Conservation (phyloP, 2,888 invertebrate genomes). For the Chironomus riparius region DNA sequence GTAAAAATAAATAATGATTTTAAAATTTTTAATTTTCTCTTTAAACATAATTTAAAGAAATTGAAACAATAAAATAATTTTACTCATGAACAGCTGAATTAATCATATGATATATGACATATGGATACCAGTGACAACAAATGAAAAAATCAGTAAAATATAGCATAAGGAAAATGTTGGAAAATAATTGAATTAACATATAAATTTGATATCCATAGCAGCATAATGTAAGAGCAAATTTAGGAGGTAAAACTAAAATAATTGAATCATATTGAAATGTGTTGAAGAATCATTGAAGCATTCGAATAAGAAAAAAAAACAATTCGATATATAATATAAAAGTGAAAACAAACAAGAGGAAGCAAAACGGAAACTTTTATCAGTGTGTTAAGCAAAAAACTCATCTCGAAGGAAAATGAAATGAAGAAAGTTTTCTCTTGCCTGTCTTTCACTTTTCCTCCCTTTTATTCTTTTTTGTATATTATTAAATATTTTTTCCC, state of each 20-base stretch:
- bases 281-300: neutral
- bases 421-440: no score
- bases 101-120: slow-evolving; percentile 6
- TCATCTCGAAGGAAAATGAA: neutral
- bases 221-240: no score
- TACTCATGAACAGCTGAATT: neutral
- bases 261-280: slow-evolving; percentile 5
- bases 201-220: slow-evolving; percentile 2
- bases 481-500: no score
- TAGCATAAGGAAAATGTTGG: neutral
- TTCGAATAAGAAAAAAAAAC: neutral
- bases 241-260: neutral
- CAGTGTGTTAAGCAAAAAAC: neutral
- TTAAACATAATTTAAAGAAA: no score
- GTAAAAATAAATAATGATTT: no score
- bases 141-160: neutral
- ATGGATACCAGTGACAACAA: neutral
- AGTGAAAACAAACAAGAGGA: neutral
- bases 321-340: neutral
- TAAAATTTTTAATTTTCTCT: no score
- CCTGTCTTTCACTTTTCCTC: no score
- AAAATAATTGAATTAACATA: slow-evolving; percentile 20
- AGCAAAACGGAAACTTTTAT: neutral
- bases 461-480: neutral
- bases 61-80: no score